phyloP scores from a whole-genome alignment of 2,888 invertebrate species.

The Morpho deidamia region DNA sequence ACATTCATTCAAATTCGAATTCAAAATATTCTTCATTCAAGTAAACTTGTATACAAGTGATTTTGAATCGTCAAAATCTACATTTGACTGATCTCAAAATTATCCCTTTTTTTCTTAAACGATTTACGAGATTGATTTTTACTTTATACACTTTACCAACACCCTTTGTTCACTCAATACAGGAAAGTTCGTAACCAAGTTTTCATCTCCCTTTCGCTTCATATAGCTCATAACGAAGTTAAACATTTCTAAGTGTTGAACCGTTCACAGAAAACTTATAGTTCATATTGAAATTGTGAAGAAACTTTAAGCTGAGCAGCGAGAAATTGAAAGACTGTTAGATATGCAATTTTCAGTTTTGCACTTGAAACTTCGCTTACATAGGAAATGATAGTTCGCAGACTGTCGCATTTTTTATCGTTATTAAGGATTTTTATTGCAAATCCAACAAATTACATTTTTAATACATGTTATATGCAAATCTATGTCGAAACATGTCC shows the following conservation, averaged over 20 bases:
- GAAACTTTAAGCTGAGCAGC: slow-evolving; percentile 5
- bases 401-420: background rate
- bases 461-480: too few relatives aligned
- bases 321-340: slow-evolving; percentile 16
- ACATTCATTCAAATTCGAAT: too few relatives aligned
- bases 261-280: slow-evolving; percentile 14
- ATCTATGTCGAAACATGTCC: too few relatives aligned
- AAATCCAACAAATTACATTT: too few relatives aligned
- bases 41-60: too few relatives aligned
- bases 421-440: too few relatives aligned
- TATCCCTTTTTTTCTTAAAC: slow-evolving; percentile 11
- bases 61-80: too few relatives aligned
- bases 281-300: slow-evolving; percentile 20
- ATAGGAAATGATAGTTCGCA: background rate
- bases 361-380: slow-evolving; percentile 5
- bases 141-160: too few relatives aligned
- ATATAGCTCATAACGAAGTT: slow-evolving; percentile 4
- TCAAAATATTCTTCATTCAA: too few relatives aligned
- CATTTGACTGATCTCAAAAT: too few relatives aligned
- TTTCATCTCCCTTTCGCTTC: slow-evolving; percentile 2
- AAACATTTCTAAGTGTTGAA: slow-evolving; percentile 10
- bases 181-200: background rate
- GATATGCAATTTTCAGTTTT: slow-evolving; percentile 17
- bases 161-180: background rate
- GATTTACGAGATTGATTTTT: too few relatives aligned